phyloP scores from a whole-genome alignment of 2,888 invertebrate species.

The Clostera curtula region DNA sequence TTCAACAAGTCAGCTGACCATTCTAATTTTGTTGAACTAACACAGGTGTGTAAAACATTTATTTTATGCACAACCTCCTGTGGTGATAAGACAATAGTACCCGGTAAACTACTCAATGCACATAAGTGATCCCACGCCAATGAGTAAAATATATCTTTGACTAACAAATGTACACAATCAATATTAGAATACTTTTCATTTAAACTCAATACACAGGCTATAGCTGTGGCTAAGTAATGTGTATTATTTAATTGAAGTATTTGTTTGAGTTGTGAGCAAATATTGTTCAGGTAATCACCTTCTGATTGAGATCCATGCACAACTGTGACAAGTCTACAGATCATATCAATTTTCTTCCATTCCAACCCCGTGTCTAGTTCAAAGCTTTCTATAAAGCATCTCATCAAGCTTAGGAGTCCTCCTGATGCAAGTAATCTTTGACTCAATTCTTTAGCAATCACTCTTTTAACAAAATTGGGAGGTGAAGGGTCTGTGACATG shows the following conservation, averaged over 20 bases:
- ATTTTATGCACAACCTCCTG: constrained; percentile 53
- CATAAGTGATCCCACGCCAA: constrained; percentile 37
- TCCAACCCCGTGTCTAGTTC: constrained; percentile 72
- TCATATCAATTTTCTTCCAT: constrained; percentile 80
- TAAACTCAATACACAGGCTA: constrained; percentile 71
- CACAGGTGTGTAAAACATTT: constrained; percentile 48
- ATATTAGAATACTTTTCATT: constrained; percentile 61
- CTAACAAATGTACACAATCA: constrained; percentile 39
- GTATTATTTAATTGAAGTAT: constrained; percentile 58
- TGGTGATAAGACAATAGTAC: constrained; percentile 47
- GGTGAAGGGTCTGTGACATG: constrained; percentile 61
- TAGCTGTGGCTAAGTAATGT: constrained; percentile 65
- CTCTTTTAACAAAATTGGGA: constrained; percentile 78
- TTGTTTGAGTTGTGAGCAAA: constrained; percentile 66
- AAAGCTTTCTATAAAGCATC: constrained; percentile 77
- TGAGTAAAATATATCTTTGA: constrained; percentile 36
- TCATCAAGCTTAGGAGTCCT: constrained; percentile 78
- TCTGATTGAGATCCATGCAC: constrained; percentile 61
- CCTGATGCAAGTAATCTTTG: constrained; percentile 72
- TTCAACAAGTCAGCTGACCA: constrained; percentile 46
- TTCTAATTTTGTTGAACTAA: constrained; percentile 35
- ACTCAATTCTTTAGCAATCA: constrained; percentile 76
- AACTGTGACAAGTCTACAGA: constrained; percentile 77
- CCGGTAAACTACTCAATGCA: constrained; percentile 33
- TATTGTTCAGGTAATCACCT: constrained; percentile 69